phyloP scores from a whole-genome alignment of 2,113 vertebrate genomes.

The Ivindomyrus marchei region DNA sequence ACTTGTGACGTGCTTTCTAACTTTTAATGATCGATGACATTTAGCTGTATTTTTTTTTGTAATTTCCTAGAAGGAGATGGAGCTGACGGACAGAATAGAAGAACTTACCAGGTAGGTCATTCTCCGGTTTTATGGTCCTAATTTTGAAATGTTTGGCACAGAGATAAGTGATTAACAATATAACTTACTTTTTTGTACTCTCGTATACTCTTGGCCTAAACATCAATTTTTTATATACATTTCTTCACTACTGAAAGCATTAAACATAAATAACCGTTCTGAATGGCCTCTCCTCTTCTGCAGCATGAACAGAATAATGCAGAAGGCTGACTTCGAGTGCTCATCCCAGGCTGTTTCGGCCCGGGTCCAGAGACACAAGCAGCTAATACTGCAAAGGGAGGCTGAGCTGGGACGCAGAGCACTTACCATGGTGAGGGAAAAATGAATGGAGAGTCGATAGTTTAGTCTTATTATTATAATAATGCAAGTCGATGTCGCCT shows the following conservation, averaged over 20 bases:
- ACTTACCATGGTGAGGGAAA: slow-evolving; percentile 30
- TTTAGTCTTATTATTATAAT: background rate
- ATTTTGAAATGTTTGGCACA: background rate
- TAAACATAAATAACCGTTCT: background rate
- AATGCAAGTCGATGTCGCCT: background rate
- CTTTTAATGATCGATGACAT: background rate
- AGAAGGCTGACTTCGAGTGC: slow-evolving; percentile 24
- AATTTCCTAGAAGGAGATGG: slow-evolving; percentile 27
- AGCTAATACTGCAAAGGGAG: slow-evolving; percentile 21
- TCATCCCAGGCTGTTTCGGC: slow-evolving; percentile 7
- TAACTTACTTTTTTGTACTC: background rate
- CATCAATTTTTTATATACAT: background rate
- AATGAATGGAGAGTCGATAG: background rate
- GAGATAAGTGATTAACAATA: background rate
- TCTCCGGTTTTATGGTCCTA: background rate
- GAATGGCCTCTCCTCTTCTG: background rate
- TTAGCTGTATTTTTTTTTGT: background rate
- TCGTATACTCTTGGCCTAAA: background rate
- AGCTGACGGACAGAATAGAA: slow-evolving; percentile 12
- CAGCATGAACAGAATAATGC: slow-evolving; percentile 12
- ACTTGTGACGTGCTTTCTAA: background rate
- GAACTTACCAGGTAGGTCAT: slow-evolving; percentile 29
- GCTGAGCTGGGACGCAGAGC: slow-evolving; percentile 15
- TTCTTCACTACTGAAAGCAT: background rate
- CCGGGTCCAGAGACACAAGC: background rate